Base-by-base conservation (phyloP, 2,888 invertebrate species). In the Steromphala cineraria region DNA sequence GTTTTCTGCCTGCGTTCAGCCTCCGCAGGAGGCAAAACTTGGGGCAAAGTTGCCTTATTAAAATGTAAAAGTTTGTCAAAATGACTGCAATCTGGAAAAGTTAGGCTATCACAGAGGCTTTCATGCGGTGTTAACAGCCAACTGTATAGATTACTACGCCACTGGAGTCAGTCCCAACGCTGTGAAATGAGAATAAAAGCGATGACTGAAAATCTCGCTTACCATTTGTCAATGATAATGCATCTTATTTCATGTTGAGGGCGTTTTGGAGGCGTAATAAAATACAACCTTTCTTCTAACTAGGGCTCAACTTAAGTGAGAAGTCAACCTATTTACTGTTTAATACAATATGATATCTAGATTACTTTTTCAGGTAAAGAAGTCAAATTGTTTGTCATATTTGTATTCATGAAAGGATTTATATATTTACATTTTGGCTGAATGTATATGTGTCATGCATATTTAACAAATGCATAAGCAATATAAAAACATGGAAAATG, bases 1-100 rank as follows among this genome's bases (percentile, higher is more conserved):
- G 36, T 71, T 36, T 13, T 19, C 40, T 36, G 36, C 71, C 19
- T 71, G 40, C 36, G 71, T 36, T 19, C 31, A 17, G 19, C 13
- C 71, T 13, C 31, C 19, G 10, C 36, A 24, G 40, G 71, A 36
- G 40, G 71, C 31, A 36, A 36, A 28, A 21, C 24, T 62, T 28
- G 62, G 21, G 28, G 62, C 62, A 62, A 62, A 62, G 36, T 71
- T 71, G 17, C 71, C 71, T 71, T 36, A 71, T 71, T 71, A 71
- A 71, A 71, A 71, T 71, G 71, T 71, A 71, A 17, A 71, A 71
- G 40, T 71, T 71, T 71, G 71, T 71, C 71, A 71, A 71, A 71
- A 40, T 71, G 31, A 71, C 71, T 71, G 31, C 71, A 71, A 71
- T 71, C 71, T 71, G 28, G 71, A 71, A 71, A 71, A 71, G 36